Evolutionary conservation across 2,888 invertebrate genomes (phyloP).

Genomic region (Melanargia galathea): DNA sequence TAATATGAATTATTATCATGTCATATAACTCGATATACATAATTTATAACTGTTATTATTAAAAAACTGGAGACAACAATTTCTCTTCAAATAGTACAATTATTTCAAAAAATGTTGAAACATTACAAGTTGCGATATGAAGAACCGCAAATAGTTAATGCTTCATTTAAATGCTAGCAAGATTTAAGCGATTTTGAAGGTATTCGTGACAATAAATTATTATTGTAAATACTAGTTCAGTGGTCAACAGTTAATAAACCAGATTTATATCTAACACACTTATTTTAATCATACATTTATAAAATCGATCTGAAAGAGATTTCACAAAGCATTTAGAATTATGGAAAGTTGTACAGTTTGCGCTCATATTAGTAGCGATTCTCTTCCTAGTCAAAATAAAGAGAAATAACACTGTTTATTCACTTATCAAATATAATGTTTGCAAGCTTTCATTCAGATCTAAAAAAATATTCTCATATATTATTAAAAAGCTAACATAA

Average conservation of each 20-base stretch:
- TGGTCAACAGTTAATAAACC: conserved; percentile 65
- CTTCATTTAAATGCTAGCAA: conserved; percentile 32
- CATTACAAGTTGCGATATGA: conserved; percentile 15
- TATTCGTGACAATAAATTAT: conserved; percentile 1
- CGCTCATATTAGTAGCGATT: conserved; percentile 20
- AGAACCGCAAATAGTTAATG: conserved; percentile 31
- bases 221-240: conserved; percentile 39
- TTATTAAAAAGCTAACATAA: conserved; percentile 47
- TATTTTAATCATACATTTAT: conserved; percentile 56
- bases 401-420: conserved; percentile 24
- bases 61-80: conserved; percentile 9
- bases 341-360: conserved; percentile 36
- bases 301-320: conserved; percentile 74
- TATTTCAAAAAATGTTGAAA: conserved; percentile 22
- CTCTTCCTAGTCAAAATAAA: conserved; percentile 29
- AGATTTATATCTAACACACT: conserved; percentile 56
- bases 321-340: conserved; percentile 61
- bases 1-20: conserved; percentile 4
- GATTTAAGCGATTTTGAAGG: background rate
- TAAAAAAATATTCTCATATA: conserved; percentile 50
- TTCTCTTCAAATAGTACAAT: conserved; percentile 7
- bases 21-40: conserved; percentile 14
- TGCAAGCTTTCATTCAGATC: conserved; percentile 75
- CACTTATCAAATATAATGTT: conserved; percentile 48
- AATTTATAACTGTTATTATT: background rate